Conservation (phyloP, 2,888 invertebrate species). For the Drosophila yooni region DNA sequence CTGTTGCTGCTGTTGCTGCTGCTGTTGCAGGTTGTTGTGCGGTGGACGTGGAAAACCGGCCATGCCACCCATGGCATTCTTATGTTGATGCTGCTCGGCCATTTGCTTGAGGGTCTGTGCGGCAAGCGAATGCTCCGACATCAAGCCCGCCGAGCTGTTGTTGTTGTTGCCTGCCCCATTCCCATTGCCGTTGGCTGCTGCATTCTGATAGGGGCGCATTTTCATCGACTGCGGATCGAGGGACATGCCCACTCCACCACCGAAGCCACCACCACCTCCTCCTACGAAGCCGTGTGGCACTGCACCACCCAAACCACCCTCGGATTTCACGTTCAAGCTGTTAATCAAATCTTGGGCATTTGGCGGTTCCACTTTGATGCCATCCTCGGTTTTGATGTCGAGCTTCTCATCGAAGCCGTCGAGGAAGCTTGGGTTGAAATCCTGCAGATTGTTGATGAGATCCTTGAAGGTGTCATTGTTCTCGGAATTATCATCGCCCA, state of each 20-base stretch:
- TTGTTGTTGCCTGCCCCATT: conserved; percentile 76
- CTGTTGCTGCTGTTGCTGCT: conserved; percentile 82
- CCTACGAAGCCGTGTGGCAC: conserved; percentile 71
- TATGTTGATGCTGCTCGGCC: conserved; percentile 98
- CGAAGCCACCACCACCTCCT: conserved; percentile 70
- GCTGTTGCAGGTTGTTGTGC: conserved; percentile 81
- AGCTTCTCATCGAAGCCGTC: conserved; percentile 89
- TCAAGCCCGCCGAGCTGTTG: conserved; percentile 81
- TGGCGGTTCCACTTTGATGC: conserved; percentile 84
- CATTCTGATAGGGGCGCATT: conserved; percentile 55
- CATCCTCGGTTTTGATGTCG: conserved; percentile 85
- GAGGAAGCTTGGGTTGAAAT: conserved; percentile 92
- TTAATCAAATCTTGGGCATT: conserved; percentile 84
- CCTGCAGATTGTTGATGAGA: conserved; percentile 94
- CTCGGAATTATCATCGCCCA: conserved; percentile 93
- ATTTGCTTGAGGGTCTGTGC: conserved; percentile 98
- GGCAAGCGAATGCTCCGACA: conserved; percentile 93
- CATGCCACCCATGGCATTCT: conserved; percentile 89
- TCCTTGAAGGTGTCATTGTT: conserved; percentile 93
- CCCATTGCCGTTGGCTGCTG: conserved; percentile 71
- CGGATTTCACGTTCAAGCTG: conserved; percentile 84
- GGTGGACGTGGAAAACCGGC: conserved; percentile 86
- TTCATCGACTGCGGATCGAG: conserved; percentile 72
- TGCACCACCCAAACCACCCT: conserved; percentile 77
- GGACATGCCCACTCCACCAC: conserved; percentile 52